Evolutionary conservation across 2,113 vertebrate genomes (phyloP).

Genomic region (Labeo catla): DNA sequence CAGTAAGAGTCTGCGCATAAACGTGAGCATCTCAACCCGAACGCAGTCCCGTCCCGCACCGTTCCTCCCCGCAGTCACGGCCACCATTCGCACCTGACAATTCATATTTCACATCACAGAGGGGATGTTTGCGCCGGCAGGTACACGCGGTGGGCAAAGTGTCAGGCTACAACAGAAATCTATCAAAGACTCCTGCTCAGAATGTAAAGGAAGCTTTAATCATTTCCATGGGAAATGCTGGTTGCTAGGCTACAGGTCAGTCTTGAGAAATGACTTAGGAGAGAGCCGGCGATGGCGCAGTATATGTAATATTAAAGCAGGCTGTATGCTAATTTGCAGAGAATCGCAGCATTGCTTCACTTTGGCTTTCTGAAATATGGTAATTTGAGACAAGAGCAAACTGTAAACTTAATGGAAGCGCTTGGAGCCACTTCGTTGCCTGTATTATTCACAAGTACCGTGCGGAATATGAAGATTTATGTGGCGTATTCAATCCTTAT

Average conservation of each 20-base stretch:
- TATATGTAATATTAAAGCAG: slow-evolving; percentile 56
- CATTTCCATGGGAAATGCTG: slow-evolving; percentile 64
- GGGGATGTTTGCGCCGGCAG: slow-evolving; percentile 51
- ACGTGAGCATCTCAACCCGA: not conserved
- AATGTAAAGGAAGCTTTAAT: slow-evolving; percentile 72
- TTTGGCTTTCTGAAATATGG: slow-evolving; percentile 10
- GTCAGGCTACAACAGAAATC: slow-evolving; percentile 48
- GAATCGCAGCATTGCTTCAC: slow-evolving; percentile 4
- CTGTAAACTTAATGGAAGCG: slow-evolving; percentile 17
- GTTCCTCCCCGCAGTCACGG: not conserved
- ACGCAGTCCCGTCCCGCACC: not conserved
- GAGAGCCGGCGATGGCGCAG: slow-evolving; percentile 58
- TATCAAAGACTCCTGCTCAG: slow-evolving; percentile 67
- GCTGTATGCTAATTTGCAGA: slow-evolving; percentile 35
- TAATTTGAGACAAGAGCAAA: slow-evolving; percentile 16
- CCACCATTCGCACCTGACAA: slow-evolving; percentile 34
- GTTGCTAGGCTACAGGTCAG: slow-evolving; percentile 82
- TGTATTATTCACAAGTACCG: not conserved
- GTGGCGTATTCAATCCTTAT: not conserved
- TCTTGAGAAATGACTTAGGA: slow-evolving; percentile 61
- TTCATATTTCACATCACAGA: slow-evolving; percentile 48
- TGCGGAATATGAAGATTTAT: slow-evolving; percentile 28
- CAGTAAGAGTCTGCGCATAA: too few species aligned
- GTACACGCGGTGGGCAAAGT: slow-evolving; percentile 45
- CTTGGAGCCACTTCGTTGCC: not conserved